A percentile compares a stretch with the other conserved stretches of the same genome.
phyloP scores from a whole-genome alignment of 2,888 invertebrate species.

The Embidobia sp. region DNA sequence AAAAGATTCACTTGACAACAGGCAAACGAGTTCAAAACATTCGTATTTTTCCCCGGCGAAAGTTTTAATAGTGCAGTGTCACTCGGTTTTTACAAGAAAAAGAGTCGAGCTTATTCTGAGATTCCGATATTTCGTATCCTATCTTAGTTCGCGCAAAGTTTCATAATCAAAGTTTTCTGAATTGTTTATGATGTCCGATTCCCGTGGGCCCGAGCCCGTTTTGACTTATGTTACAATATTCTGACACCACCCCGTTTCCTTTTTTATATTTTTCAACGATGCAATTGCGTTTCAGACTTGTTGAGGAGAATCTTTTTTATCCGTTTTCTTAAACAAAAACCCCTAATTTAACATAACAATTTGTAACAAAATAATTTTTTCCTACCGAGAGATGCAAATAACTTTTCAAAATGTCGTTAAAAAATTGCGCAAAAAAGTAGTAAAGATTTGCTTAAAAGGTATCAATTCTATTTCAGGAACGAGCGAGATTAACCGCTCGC shows the following conservation, averaged over 20 bases:
- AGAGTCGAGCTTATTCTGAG: constrained; percentile 70
- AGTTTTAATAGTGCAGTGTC: constrained; percentile 73
- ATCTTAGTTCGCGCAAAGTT: constrained; percentile 75
- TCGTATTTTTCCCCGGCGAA: constrained; percentile 57
- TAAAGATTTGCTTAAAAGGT: too few relatives aligned
- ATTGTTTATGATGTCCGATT: constrained; percentile 76
- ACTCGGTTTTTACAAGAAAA: constrained; percentile 65
- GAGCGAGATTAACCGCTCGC: not conserved
- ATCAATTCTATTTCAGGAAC: too few relatives aligned
- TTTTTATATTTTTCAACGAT: too few relatives aligned
- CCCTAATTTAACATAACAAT: too few relatives aligned
- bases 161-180: constrained; percentile 80
- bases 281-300: too few relatives aligned
- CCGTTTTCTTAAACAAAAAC: too few relatives aligned
- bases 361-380: too few relatives aligned
- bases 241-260: constrained; percentile 44
- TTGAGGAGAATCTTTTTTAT: too few relatives aligned
- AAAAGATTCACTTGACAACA: constrained; percentile 50
- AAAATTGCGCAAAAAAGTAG: too few relatives aligned
- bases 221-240: constrained; percentile 63
- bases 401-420: too few relatives aligned
- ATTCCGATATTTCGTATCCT: constrained; percentile 67
- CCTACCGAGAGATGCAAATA: too few relatives aligned
- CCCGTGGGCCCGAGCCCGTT: constrained; percentile 55
- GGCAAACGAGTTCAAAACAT: constrained; percentile 52